phyloP scores from a whole-genome alignment of 2,888 invertebrate genomes.

The Zaprionus lineosus region DNA sequence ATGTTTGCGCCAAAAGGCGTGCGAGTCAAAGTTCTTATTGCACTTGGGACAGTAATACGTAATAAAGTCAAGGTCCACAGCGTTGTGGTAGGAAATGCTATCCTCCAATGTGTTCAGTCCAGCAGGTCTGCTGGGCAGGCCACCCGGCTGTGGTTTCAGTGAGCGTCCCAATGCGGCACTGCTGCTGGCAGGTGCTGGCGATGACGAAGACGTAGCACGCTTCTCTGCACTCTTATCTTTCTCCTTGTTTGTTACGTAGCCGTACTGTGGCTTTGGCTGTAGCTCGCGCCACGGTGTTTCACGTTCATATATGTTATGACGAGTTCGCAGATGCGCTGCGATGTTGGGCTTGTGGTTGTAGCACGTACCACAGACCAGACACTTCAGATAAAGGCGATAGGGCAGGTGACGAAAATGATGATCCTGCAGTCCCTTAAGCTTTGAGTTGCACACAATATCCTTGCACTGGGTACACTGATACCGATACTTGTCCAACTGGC shows the following conservation, averaged over 20 bases:
- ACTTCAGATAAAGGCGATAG: constrained; percentile 75
- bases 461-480: constrained; percentile 76
- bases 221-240: constrained; percentile 16
- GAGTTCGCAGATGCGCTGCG: constrained; percentile 72
- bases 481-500: constrained; percentile 76
- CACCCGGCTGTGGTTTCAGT: constrained; percentile 43
- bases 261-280: constrained; percentile 39
- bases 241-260: constrained; percentile 10
- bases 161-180: constrained; percentile 35
- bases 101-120: constrained; percentile 78
- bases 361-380: constrained; percentile 77
- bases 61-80: constrained; percentile 79
- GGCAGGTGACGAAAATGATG: constrained; percentile 79
- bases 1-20: constrained; percentile 80
- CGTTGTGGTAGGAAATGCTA: constrained; percentile 78
- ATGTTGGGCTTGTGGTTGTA: constrained; percentile 80
- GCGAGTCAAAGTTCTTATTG: constrained; percentile 76
- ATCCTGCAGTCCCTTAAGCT: constrained; percentile 79
- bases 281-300: constrained; percentile 40
- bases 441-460: constrained; percentile 75
- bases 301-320: constrained; percentile 73
- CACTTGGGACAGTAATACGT: constrained; percentile 78
- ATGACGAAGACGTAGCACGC: constrained; percentile 18
- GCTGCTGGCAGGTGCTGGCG: constrained; percentile 27
- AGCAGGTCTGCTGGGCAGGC: constrained; percentile 58